Percentiles rank a stretch among this genome's conserved stretches.
Evolutionary conservation across 1,140 invertebrate species (phyloP).

Genomic region (Trichonephila clavipes): DNA sequence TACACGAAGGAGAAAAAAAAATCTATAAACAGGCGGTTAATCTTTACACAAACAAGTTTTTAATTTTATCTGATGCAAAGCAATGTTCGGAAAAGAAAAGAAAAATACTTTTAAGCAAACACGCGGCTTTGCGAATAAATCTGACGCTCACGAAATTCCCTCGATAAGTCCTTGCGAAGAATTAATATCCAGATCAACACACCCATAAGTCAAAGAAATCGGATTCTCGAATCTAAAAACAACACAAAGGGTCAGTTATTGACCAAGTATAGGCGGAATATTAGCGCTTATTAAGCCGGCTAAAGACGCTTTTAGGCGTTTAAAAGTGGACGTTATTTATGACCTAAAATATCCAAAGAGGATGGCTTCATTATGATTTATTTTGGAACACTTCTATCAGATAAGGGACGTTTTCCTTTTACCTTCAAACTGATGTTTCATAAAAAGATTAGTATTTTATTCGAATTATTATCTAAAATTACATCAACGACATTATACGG

Average conservation of each 20-base stretch:
- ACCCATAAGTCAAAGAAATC: neutral
- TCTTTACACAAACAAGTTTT: neutral
- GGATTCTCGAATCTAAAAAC: neutral
- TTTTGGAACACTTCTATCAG: neutral
- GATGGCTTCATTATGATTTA: constrained; percentile 7
- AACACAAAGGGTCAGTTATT: neutral
- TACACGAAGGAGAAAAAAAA: neutral
- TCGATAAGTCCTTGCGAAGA: neutral
- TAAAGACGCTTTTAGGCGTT: neutral
- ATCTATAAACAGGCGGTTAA: neutral
- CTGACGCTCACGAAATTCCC: neutral
- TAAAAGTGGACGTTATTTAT: neutral
- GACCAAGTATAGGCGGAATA: constrained; percentile 14
- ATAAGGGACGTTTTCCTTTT: neutral
- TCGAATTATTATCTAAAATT: neutral
- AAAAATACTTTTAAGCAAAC: neutral
- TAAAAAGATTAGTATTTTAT: neutral
- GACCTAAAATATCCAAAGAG: neutral
- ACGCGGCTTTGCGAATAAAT: neutral
- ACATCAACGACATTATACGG: neutral
- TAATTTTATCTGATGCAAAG: neutral
- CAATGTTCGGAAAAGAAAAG: neutral
- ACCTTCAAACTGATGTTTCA: neutral
- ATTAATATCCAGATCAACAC: neutral
- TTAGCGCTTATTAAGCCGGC: neutral